Conservation (phyloP, 2,797 vertebrate genomes). For the Hemitrygon akajei region DNA sequence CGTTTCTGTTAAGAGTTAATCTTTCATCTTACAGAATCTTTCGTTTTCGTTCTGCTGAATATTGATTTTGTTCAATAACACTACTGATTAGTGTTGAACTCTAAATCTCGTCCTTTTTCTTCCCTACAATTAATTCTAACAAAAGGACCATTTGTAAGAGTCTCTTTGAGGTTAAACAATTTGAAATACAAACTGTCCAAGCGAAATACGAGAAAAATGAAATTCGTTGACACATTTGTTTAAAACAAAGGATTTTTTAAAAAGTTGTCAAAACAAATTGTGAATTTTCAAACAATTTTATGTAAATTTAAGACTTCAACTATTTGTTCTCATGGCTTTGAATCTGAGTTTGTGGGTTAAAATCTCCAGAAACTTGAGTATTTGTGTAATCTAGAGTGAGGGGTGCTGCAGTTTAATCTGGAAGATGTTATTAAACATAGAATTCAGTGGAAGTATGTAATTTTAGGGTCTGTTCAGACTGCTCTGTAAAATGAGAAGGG, state of each 20-base stretch:
- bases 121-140: not conserved
- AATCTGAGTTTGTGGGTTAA: not conserved
- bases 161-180: not conserved
- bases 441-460: not conserved
- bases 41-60: not conserved
- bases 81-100: not conserved
- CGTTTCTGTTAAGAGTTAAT: too few species aligned
- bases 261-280: not conserved
- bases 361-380: not conserved
- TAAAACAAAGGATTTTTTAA: not conserved
- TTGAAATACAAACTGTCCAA: not conserved
- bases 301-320: not conserved
- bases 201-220: not conserved
- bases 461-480: not conserved
- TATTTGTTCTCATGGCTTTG: not conserved
- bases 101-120: not conserved
- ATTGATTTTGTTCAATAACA: not conserved
- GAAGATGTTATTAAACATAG: not conserved
- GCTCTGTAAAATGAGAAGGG: not conserved
- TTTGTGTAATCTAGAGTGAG: not conserved
- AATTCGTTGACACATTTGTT: not conserved
- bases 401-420: not conserved
- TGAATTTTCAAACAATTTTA: not conserved
- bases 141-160: not conserved
- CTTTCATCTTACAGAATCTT: not conserved